These are phyloP conservation scores for Champsocephalus esox DNA, from an alignment of 2,797 vertebrate species.

Conservation along the genomic window DNA sequence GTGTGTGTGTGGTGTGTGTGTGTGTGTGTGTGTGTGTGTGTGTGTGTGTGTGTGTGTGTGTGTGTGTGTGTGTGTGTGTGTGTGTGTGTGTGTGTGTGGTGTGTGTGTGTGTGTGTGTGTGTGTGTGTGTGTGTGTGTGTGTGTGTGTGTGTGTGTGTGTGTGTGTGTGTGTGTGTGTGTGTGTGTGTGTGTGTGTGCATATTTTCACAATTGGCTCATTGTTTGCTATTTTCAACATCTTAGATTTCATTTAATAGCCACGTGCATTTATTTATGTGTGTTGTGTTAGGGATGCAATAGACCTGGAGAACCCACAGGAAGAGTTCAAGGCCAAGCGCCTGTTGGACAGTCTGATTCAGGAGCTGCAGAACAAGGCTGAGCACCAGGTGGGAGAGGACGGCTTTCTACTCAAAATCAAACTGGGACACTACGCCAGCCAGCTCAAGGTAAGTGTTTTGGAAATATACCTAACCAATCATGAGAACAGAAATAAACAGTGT, in stretches of 20 bases:
- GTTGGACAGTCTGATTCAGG: constrained; percentile 92
- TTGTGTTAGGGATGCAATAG: constrained; percentile 91
- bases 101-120: too few relatives aligned
- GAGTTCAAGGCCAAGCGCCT: constrained; percentile 95
- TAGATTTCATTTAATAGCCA: background rate
- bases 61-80: too few relatives aligned
- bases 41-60: too few relatives aligned
- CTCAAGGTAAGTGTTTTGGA: constrained; percentile 85
- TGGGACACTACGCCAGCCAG: constrained; percentile 95
- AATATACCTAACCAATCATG: background rate
- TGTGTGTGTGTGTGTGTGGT: too few relatives aligned
- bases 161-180: too few relatives aligned
- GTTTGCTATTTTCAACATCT: background rate
- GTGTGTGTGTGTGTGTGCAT: background rate
- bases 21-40: too few relatives aligned
- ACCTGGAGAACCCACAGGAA: constrained; percentile 97
- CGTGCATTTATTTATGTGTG: constrained; percentile 9
- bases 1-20: too few relatives aligned
- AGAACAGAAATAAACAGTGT: background rate
- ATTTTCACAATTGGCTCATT: background rate
- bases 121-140: too few relatives aligned
- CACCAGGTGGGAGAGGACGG: constrained; percentile 96
- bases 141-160: too few relatives aligned
- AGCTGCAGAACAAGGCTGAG: constrained; percentile 94
- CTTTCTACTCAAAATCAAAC: constrained; percentile 96